Conservation (phyloP, 2,113 vertebrate genomes). For the Equus przewalskii region DNA sequence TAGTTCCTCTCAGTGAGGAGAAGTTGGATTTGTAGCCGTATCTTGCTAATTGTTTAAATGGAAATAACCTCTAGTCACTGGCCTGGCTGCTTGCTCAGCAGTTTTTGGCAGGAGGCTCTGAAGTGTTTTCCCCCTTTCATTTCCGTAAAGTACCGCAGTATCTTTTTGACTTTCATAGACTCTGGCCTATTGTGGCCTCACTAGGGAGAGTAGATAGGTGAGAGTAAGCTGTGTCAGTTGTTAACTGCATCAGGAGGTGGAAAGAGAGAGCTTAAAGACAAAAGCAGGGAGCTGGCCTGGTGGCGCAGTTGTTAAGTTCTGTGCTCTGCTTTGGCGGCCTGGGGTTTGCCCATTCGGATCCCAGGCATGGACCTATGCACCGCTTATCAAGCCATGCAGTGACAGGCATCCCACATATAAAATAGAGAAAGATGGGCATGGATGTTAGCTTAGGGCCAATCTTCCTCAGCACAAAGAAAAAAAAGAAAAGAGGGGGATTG, state of each 20-base stretch:
- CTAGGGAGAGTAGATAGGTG: not conserved
- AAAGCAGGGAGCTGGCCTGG: not conserved
- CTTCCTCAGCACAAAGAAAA: too few relatives aligned
- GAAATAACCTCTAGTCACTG: too few relatives aligned
- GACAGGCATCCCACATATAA: too few relatives aligned
- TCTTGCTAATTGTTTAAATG: rapidly evolving
- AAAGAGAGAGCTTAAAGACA: not conserved
- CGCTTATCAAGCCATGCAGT: too few relatives aligned
- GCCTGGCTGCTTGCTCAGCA: too few relatives aligned
- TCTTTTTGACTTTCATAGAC: not conserved
- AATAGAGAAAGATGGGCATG: too few relatives aligned
- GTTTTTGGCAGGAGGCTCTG: not conserved
- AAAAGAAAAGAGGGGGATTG: too few relatives aligned
- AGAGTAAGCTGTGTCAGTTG: not conserved
- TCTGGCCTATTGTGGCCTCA: not conserved
- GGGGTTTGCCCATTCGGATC: too few relatives aligned
- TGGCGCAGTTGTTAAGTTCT: too few relatives aligned
- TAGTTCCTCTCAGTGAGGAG: not conserved
- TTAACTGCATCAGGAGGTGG: not conserved
- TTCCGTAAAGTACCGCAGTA: not conserved
- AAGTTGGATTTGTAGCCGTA: not conserved
- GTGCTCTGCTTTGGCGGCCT: too few relatives aligned
- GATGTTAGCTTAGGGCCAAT: too few relatives aligned
- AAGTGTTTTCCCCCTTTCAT: not conserved
- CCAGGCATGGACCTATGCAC: too few relatives aligned